Conservation (phyloP, 2,113 vertebrate species). For the Epinephelus fuscoguttatus region DNA sequence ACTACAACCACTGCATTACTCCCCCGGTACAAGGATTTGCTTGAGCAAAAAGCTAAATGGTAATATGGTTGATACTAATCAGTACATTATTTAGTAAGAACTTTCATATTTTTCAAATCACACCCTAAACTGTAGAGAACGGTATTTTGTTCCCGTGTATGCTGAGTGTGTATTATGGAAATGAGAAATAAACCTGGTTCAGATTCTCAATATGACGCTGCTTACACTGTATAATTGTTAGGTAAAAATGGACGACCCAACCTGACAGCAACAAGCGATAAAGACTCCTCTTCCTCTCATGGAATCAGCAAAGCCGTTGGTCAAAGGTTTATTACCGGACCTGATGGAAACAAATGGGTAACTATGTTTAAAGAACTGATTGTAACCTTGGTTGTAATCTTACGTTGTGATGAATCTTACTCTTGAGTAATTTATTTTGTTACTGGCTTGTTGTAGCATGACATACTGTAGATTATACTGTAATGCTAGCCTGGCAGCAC, state of each 20-base stretch:
- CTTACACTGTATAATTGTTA: conserved; percentile 60
- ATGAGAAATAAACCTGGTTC: not conserved
- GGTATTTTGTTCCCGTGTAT: too few relatives aligned
- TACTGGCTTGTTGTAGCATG: not conserved
- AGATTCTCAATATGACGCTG: not conserved
- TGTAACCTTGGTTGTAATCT: not conserved
- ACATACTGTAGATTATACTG: not conserved
- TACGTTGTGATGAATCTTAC: not conserved
- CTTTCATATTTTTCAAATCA: too few relatives aligned
- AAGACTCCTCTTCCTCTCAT: conserved; percentile 78
- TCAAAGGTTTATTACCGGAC: conserved; percentile 93
- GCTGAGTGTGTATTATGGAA: too few relatives aligned
- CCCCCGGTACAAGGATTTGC: not conserved
- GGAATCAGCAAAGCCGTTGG: conserved; percentile 86
- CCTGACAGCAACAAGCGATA: conserved; percentile 87
- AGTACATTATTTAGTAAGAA: not conserved
- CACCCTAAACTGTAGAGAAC: too few relatives aligned
- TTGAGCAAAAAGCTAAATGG: conserved; percentile 1
- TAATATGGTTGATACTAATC: not conserved
- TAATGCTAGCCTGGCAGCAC: too few relatives aligned
- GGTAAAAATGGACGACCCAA: conserved; percentile 92
- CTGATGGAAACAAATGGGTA: conserved; percentile 98
- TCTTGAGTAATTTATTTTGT: not conserved
- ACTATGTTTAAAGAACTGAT: conserved; percentile 45
- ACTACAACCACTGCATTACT: not conserved